phyloP scores from a whole-genome alignment of 2,888 invertebrate species.

The Hypomecis atomaria region DNA sequence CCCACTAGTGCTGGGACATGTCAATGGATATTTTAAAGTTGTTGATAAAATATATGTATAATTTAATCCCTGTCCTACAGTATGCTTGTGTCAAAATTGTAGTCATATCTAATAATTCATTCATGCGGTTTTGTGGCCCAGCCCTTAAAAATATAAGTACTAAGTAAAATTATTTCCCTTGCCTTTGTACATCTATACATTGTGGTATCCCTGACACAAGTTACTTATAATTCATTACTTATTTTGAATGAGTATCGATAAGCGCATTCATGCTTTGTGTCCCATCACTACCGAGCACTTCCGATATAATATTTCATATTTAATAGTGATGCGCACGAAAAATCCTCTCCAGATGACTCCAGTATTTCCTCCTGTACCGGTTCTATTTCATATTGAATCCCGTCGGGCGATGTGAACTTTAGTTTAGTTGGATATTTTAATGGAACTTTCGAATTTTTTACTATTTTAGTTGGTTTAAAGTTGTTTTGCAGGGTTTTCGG shows the following conservation, averaged over 20 bases:
- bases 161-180: no score
- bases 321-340: conserved; percentile 75
- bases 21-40: conserved; percentile 16
- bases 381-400: conserved; percentile 47
- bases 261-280: background rate
- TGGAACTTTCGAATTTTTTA: background rate
- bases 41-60: no score
- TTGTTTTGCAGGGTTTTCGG: no score
- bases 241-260: background rate
- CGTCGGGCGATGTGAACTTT: conserved; percentile 33
- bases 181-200: no score
- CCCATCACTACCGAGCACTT: conserved; percentile 57
- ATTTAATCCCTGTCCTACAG: no score
- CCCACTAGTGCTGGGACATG: conserved; percentile 44
- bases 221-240: no score
- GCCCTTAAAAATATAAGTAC: no score
- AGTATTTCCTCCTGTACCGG: conserved; percentile 50
- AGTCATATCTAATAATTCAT: no score
- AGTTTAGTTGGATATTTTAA: conserved; percentile 4
- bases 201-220: no score
- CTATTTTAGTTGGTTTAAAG: background rate
- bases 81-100: no score
- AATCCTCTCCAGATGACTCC: conserved; percentile 66
- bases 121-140: conserved; percentile 37
- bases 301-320: conserved; percentile 78